These are phyloP conservation scores for Phyto melanocephala DNA, from an alignment of 2,888 invertebrate genomes.

Conservation along the genomic window DNA sequence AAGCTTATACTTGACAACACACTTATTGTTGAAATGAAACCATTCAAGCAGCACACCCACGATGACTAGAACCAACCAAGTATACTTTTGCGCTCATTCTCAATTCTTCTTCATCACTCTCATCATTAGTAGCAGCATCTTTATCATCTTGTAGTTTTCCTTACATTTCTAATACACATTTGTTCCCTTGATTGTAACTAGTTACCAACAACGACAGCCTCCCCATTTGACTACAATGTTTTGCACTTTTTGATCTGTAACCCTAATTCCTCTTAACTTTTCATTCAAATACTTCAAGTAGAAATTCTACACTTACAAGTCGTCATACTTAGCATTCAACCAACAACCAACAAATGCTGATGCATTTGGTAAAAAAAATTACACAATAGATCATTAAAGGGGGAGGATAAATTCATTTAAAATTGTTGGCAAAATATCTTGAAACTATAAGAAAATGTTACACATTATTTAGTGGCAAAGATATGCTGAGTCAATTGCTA, in stretches of 20 bases:
- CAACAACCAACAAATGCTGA: neutral
- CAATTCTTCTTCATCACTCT: neutral
- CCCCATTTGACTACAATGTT: no score
- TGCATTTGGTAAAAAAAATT: neutral
- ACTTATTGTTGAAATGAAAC: slow-evolving; percentile 28
- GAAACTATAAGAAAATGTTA: no score
- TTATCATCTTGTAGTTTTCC: neutral
- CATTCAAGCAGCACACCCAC: slow-evolving; percentile 9
- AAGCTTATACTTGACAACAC: slow-evolving; percentile 32
- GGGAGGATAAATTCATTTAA: no score
- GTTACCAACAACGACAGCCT: neutral
- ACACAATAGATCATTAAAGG: no score
- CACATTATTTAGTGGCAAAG: no score
- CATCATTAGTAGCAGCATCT: neutral
- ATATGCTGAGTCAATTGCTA: no score
- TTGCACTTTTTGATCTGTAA: slow-evolving; percentile 15
- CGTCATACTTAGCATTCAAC: neutral
- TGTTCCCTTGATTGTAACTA: neutral
- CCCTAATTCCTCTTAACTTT: slow-evolving; percentile 37
- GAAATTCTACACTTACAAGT: neutral
- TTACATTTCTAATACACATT: neutral
- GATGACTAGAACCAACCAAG: neutral
- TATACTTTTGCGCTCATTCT: neutral
- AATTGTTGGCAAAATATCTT: no score
- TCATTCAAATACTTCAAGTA: slow-evolving; percentile 26